Evolutionary conservation across 2,113 vertebrate species (phyloP).

Genomic region (Pipa parva): DNA sequence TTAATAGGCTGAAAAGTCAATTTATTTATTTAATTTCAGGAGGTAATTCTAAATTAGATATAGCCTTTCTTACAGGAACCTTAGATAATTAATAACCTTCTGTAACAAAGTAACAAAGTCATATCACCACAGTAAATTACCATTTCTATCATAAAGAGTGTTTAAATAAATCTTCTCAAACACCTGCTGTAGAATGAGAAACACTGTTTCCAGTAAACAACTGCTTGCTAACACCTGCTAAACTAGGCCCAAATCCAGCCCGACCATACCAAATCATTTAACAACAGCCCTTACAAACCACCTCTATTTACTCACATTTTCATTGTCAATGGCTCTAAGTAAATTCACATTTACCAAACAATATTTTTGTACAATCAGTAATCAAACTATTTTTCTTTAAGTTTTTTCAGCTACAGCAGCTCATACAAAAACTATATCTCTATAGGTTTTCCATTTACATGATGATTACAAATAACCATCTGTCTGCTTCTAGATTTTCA

Average conservation of each 20-base stretch:
- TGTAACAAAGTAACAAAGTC: background rate
- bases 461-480: constrained; percentile 69
- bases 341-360: constrained; percentile 23
- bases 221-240: constrained; percentile 48
- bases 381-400: constrained; percentile 12
- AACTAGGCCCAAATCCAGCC: constrained; percentile 45
- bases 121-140: background rate
- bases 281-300: constrained; percentile 17
- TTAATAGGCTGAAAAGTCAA: too few relatives aligned
- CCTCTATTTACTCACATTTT: constrained; percentile 18
- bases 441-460: constrained; percentile 61
- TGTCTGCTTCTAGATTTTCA: constrained; percentile 61
- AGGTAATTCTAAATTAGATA: too few relatives aligned
- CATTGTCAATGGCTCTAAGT: constrained; percentile 8
- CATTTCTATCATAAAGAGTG: rapidly evolving
- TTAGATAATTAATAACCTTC: background rate
- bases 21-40: too few relatives aligned
- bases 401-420: constrained; percentile 29
- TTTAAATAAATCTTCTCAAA: background rate
- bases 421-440: constrained; percentile 45
- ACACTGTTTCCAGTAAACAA: constrained; percentile 34
- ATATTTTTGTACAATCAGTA: constrained; percentile 25
- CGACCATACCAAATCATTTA: constrained; percentile 28
- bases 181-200: constrained; percentile 32
- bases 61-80: background rate